Percentiles rank a stretch among this genome's conserved stretches.
Evolutionary conservation across 2,113 vertebrate species (phyloP).

Genomic region (Vidua chalybeata): DNA sequence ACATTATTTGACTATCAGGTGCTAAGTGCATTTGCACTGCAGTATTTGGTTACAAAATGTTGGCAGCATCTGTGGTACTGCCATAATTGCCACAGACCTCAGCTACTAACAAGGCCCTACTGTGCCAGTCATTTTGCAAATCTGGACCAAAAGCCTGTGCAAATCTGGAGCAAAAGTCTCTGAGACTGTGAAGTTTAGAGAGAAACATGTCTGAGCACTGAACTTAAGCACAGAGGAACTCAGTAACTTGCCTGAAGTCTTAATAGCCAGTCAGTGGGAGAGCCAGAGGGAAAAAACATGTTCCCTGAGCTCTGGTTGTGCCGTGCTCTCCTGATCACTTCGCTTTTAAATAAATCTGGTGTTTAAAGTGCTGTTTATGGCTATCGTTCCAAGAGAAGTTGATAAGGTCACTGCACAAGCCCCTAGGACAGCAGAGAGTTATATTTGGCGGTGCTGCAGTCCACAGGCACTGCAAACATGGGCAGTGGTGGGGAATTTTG

Average conservation of each 20-base stretch:
- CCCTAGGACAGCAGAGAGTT: neutral
- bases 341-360: conserved; percentile 14
- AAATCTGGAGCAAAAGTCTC: neutral
- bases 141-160: neutral
- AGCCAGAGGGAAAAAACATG: neutral
- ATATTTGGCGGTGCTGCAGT: neutral
- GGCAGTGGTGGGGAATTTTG: neutral
- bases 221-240: neutral
- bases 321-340: neutral
- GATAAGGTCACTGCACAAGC: conserved; percentile 53
- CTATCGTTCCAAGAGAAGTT: neutral
- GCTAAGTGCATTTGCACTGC: neutral
- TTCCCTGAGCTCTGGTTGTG: neutral
- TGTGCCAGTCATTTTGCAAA: neutral
- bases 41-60: neutral
- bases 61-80: neutral
- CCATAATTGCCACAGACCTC: neutral
- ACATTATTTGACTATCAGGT: neutral
- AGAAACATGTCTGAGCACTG: neutral
- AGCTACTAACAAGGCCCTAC: neutral
- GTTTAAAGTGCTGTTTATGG: conserved; percentile 39
- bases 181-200: neutral
- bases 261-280: neutral
- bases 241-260: neutral
- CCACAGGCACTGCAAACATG: neutral